Conservation (phyloP, 2,797 vertebrate species). For the Eurystomus glaucurus region DNA sequence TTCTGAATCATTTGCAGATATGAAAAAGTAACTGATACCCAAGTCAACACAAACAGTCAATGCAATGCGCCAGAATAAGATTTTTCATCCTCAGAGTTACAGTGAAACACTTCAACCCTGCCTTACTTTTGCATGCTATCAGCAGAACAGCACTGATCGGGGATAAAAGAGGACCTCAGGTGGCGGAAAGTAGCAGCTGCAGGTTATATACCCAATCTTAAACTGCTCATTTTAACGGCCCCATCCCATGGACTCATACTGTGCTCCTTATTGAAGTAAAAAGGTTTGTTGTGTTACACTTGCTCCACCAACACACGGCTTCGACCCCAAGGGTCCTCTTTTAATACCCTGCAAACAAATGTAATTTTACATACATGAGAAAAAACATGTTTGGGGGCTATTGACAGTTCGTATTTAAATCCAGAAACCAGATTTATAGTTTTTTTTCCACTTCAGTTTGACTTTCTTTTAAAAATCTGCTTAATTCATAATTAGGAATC, state of each 20-base stretch:
- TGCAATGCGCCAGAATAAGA: background rate
- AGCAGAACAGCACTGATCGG: background rate
- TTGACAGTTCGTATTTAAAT: background rate
- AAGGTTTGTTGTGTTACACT: background rate
- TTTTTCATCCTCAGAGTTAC: background rate
- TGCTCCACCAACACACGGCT: background rate
- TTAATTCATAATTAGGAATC: background rate
- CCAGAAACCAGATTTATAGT: background rate
- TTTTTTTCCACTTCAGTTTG: background rate
- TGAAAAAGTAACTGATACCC: background rate
- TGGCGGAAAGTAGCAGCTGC: conserved; percentile 47
- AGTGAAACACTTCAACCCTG: background rate
- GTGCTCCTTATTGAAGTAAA: background rate
- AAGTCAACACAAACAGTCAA: background rate
- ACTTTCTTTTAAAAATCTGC: background rate
- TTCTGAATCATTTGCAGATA: background rate
- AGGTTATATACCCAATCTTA: background rate
- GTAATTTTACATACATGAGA: background rate
- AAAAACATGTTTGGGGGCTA: background rate
- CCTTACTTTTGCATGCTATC: background rate
- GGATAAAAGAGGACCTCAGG: conserved; percentile 54
- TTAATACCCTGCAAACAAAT: background rate
- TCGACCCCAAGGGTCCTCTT: background rate
- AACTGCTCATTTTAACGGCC: background rate
- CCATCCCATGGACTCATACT: background rate